Base-by-base conservation (phyloP, 2,113 vertebrate species). In the Sylvilagus bachmani region DNA sequence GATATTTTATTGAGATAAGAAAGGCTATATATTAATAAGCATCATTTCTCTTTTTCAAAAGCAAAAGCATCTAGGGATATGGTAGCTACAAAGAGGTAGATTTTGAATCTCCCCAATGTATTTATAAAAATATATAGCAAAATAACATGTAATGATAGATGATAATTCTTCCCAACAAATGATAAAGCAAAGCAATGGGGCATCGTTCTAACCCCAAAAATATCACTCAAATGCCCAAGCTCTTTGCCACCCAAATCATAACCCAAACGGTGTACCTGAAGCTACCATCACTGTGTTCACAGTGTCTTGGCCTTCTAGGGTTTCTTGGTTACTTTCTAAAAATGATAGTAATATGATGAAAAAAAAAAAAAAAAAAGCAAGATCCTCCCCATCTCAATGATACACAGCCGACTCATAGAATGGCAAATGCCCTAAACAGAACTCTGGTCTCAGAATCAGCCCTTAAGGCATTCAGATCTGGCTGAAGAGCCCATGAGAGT, bases 11-110 rank as follows among this genome's bases (percentile, higher is more conserved):
- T 78, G 31, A 71, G 38, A 29, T 2, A 87, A 95, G 16, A 87
- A 86, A 92, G 19, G 62, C 31, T 1, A 55, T 25, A 33, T 31
- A 31, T 36, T 58, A 69, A 55, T 11, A 74, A 86, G 19, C 49
- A 51, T 22, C 16, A 10, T 66, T 74, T 74, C 4, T 49, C 3
- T n/a, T 89, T 95, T 95, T 22, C 6, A 88, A 92, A 94, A 84
- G 9, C 38, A 73, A 71, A 74, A 78, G 7, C 19, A 69, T 91
- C 33, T 64, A 14, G 58, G 55, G 58, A 88, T 44, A 49, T n/a
- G 0, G 29, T 22, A 77, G 5, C 22, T 92, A 1, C 44, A 19
- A 29, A 82, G 29, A 81, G 71, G 14, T 69, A 82, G 6, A 51
- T 80, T 83, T 94, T 10, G 0, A 83, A 70, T 62, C 14, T 49